Base-by-base conservation (phyloP, 2,113 vertebrate genomes). In the Orycteropus afer region DNA sequence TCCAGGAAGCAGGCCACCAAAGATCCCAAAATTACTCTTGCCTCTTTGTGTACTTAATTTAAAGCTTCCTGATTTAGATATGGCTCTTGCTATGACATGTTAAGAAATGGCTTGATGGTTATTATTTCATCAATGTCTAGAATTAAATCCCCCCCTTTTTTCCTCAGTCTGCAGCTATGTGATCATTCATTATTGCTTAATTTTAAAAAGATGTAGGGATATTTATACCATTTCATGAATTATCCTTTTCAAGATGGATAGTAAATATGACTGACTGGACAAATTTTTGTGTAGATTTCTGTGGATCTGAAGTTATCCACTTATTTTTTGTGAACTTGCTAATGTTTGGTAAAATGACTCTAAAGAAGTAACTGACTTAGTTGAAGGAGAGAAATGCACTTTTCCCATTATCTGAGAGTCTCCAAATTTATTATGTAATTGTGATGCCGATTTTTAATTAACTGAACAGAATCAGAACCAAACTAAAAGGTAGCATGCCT, bases 381-480 rank as follows among this genome's bases (percentile, higher is more conserved):
- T 37, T 84, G 53, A 96, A 78, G 17, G 42, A 40, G 82, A 95
- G n/a, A 96, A 97, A 86, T 77, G 10, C 0, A 27, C 0, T 3
- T 93, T 95, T 97, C 92, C 69, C 49, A 85, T 25, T 29, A 29
- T 96, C 61, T 57, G 42, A 88, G 13, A 4, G 34, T 57, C 69
- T 96, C 22, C 7, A 92, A 90, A 97, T 89, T 23, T 45, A 20
- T 65, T 83, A 73, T 29, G 10, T 63, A 61, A 71, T 40, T 45
- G 5, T 1, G 0, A 17, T n/a, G 11, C 59, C 1, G 55, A 94
- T 97, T 83, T 94, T 67, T 89, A 80, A 8, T 84, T 93, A 29
- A 57, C 82, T 42, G 53, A 96, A 79, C 37, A 83, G 27, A 93
- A 94, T 63, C 85, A 91, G 93, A 97, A 71, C 9, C 89, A 85